Percentiles rank a stretch among this genome's conserved stretches.
phyloP scores from a whole-genome alignment of 2,113 vertebrate genomes.

The Scatophagus argus region DNA sequence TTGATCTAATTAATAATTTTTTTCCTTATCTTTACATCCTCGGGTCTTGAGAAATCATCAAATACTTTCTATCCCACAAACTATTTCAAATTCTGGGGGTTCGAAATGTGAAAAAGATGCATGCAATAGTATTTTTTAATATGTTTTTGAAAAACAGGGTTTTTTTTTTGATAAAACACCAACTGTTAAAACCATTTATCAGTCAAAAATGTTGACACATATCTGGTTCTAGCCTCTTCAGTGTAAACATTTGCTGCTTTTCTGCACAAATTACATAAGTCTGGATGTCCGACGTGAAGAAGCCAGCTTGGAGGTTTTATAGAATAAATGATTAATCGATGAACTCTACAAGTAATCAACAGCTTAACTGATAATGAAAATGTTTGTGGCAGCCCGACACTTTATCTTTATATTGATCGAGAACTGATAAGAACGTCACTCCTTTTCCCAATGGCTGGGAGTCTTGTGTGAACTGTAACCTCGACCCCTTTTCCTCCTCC shows the following conservation, averaged over 20 bases:
- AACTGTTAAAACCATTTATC: neutral
- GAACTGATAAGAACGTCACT: conserved; percentile 33
- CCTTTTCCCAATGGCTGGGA: neutral
- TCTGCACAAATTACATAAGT: neutral
- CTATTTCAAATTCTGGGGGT: no score
- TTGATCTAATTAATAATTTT: neutral
- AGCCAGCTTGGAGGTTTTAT: neutral
- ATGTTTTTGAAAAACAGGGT: neutral
- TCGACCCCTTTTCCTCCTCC: conserved; percentile 12
- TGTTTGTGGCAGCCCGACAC: neutral
- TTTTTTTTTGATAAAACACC: neutral
- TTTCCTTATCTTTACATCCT: neutral
- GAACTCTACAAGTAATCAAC: conserved; percentile 11
- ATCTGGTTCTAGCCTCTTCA: neutral
- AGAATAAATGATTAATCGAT: conserved; percentile 1
- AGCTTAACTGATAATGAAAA: conserved; percentile 15
- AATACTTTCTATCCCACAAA: neutral
- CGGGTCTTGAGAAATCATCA: neutral
- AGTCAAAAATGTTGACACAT: neutral
- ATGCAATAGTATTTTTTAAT: no score
- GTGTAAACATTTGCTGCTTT: no score
- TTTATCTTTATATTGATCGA: conserved; percentile 31
- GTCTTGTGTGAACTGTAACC: conserved; percentile 10
- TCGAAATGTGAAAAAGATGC: no score
- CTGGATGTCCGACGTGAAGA: neutral